A percentile compares a stretch with the other conserved stretches of the same genome.
phyloP scores from a whole-genome alignment of 2,113 vertebrate species.

The Micronycteris hirsuta region DNA sequence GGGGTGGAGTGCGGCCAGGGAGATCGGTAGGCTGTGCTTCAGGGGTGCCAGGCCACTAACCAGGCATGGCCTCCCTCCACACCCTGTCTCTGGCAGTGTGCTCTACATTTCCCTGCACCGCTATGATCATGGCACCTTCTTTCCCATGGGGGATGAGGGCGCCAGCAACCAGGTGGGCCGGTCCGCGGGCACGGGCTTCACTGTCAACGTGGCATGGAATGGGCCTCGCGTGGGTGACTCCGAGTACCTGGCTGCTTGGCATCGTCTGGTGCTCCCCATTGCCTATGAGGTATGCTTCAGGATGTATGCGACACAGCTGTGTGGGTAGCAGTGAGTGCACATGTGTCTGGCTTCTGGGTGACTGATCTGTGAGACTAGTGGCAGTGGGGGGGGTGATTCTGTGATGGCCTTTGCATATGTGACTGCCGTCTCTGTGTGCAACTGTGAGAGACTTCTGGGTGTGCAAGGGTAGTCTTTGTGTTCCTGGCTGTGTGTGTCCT shows the following conservation, averaged over 20 bases:
- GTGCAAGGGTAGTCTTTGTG: not conserved
- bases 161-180: slow-evolving; percentile 80
- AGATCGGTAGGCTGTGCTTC: not conserved
- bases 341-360: not conserved
- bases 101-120: slow-evolving; percentile 92
- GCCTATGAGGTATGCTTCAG: slow-evolving; percentile 83
- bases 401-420: not conserved
- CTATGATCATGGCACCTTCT: slow-evolving; percentile 89
- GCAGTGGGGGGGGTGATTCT: not conserved
- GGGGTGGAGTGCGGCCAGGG: not conserved
- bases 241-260: slow-evolving; percentile 89
- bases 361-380: not conserved
- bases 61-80: not conserved
- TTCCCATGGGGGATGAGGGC: slow-evolving; percentile 86
- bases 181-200: slow-evolving; percentile 85
- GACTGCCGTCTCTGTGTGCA: not conserved
- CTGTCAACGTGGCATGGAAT: slow-evolving; percentile 91
- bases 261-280: slow-evolving; percentile 88
- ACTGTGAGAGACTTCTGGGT: not conserved
- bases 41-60: not conserved
- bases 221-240: slow-evolving; percentile 86
- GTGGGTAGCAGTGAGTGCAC: not conserved
- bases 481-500: not conserved
- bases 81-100: slow-evolving; percentile 69
- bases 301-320: not conserved